Percentiles rank a stretch among this genome's conserved stretches.
Conservation (phyloP, 2,113 vertebrate genomes). For the Esox niger region DNA sequence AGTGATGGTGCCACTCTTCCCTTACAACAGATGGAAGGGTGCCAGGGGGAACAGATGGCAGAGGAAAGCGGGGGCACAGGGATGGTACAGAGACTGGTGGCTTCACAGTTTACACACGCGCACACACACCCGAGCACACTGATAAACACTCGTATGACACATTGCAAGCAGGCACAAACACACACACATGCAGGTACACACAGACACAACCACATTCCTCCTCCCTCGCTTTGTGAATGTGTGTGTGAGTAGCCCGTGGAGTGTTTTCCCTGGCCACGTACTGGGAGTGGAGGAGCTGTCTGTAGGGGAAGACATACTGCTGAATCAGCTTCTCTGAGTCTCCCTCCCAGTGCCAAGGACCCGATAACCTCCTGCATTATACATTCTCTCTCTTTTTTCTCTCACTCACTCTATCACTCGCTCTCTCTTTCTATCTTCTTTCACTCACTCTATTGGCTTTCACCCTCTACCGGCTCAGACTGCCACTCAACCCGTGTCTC, state of each 20-base stretch:
- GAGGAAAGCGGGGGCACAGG: slow-evolving; percentile 35
- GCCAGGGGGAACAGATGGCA: slow-evolving; percentile 63
- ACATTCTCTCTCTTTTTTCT: neutral
- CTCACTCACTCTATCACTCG: neutral
- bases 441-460: neutral
- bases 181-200: neutral
- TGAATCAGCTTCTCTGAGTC: neutral
- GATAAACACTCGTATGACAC: neutral
- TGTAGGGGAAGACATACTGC: neutral
- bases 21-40: slow-evolving; percentile 45
- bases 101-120: neutral
- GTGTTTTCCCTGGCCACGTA: neutral
- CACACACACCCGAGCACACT: slow-evolving; percentile 1
- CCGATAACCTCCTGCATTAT: neutral
- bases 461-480: neutral
- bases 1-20: slow-evolving; percentile 43
- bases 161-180: neutral
- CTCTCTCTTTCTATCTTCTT: neutral
- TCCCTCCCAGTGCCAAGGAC: neutral
- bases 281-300: neutral
- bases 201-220: neutral
- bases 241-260: neutral
- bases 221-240: too few relatives aligned
- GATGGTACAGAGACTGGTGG: slow-evolving; percentile 37
- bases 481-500: too few relatives aligned